A percentile compares a stretch with the other conserved stretches of the same genome.
These are phyloP conservation scores for Hippocampus abdominalis DNA, from an alignment of 2,113 vertebrate genomes.

Conservation along the genomic window DNA sequence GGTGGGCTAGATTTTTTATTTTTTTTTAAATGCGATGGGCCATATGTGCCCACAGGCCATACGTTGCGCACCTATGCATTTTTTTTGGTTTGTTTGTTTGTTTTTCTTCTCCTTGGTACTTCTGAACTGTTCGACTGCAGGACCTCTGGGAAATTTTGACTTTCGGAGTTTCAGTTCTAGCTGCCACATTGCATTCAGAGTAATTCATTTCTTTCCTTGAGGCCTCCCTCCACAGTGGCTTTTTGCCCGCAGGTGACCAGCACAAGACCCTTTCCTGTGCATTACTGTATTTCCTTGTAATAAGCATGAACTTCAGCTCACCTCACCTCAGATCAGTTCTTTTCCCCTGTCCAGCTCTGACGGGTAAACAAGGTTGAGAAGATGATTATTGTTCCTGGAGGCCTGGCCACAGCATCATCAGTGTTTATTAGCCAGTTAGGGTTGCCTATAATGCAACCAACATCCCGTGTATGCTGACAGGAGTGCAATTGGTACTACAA, in stretches of 20 bases:
- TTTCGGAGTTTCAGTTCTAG: neutral
- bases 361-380: constrained; percentile 67
- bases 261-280: constrained; percentile 16
- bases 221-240: neutral
- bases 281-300: constrained; percentile 36
- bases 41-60: too few relatives aligned
- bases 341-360: constrained; percentile 36
- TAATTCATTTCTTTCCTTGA: neutral
- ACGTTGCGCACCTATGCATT: neutral
- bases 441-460: constrained; percentile 63
- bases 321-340: constrained; percentile 32
- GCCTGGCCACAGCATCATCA: constrained; percentile 51
- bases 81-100: neutral
- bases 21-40: too few relatives aligned
- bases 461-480: constrained; percentile 66
- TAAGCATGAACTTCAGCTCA: constrained; percentile 30
- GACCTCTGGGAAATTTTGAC: neutral
- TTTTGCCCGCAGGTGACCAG: constrained; percentile 8
- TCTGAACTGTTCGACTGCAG: neutral
- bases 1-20: too few relatives aligned
- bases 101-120: neutral
- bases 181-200: neutral
- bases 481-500: constrained; percentile 70
- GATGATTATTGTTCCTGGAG: constrained; percentile 66
- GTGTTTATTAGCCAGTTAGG: constrained; percentile 69